phyloP scores from a whole-genome alignment of 2,888 invertebrate species.

The Endotricha flammealis region DNA sequence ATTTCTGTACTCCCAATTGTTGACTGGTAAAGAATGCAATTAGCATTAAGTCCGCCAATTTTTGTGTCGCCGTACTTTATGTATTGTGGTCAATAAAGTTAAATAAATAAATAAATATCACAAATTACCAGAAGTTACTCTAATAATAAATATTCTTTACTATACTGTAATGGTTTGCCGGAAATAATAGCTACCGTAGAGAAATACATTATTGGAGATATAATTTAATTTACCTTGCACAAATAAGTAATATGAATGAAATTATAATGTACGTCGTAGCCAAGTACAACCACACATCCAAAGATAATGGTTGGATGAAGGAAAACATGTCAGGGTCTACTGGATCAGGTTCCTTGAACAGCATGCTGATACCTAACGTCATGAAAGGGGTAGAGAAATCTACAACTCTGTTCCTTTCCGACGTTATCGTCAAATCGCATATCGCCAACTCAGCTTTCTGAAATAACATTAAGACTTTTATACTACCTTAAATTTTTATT shows the following conservation, averaged over 20 bases:
- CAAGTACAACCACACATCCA: slow-evolving; percentile 93
- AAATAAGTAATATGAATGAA: slow-evolving; percentile 87
- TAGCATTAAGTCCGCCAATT: too few species aligned
- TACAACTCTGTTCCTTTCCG: slow-evolving; percentile 89
- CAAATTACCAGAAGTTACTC: too few species aligned
- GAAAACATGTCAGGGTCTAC: slow-evolving; percentile 90
- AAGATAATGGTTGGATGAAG: slow-evolving; percentile 89
- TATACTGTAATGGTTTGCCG: too few species aligned
- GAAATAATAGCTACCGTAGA: too few species aligned
- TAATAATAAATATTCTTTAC: too few species aligned
- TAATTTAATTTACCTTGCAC: slow-evolving; percentile 85
- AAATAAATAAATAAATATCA: too few species aligned
- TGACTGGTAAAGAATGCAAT: too few species aligned
- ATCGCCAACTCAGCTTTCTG: slow-evolving; percentile 95
- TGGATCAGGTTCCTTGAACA: slow-evolving; percentile 87
- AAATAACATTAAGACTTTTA: slow-evolving; percentile 40
- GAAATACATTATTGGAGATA: too few species aligned
- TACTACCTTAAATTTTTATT: too few species aligned
- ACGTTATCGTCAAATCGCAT: slow-evolving; percentile 96
- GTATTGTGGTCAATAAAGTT: too few species aligned
- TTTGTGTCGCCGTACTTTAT: too few species aligned
- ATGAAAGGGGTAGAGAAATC: slow-evolving; percentile 98
- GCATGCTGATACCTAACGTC: slow-evolving; percentile 93
- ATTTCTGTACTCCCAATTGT: too few species aligned
- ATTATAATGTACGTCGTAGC: slow-evolving; percentile 90